Conservation (phyloP, 2,797 vertebrate genomes). For the Muscicapa striata region DNA sequence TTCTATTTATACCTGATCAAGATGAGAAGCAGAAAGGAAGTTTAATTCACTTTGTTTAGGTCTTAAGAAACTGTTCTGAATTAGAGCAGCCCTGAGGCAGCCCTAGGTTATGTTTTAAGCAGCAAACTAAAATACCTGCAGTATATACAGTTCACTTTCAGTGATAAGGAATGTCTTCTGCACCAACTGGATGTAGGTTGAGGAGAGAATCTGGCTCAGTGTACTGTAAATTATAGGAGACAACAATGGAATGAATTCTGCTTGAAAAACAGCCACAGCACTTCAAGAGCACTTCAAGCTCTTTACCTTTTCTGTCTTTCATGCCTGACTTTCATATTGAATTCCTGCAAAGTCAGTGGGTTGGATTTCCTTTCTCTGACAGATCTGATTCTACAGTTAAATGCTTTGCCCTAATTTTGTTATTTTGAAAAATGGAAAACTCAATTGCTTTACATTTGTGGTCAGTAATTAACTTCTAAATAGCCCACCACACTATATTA, state of each 20-base stretch:
- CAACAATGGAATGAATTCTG: background rate
- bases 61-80: background rate
- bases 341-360: background rate
- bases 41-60: background rate
- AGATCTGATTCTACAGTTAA: background rate
- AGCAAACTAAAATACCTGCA: background rate
- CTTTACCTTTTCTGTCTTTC: background rate
- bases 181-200: background rate
- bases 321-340: background rate
- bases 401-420: background rate
- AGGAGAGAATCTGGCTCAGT: background rate
- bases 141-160: background rate
- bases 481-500: background rate
- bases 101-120: background rate
- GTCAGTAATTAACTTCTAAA: background rate
- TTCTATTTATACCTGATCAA: background rate
- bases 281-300: background rate
- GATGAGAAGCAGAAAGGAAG: background rate
- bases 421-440: background rate
- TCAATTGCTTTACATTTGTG: background rate
- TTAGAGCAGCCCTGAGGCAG: background rate
- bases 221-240: background rate
- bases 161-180: background rate
- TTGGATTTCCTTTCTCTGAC: background rate
- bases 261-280: background rate